These are phyloP conservation scores for Copsychus sechellarum DNA, from an alignment of 2,113 vertebrate species.

Conservation along the genomic window DNA sequence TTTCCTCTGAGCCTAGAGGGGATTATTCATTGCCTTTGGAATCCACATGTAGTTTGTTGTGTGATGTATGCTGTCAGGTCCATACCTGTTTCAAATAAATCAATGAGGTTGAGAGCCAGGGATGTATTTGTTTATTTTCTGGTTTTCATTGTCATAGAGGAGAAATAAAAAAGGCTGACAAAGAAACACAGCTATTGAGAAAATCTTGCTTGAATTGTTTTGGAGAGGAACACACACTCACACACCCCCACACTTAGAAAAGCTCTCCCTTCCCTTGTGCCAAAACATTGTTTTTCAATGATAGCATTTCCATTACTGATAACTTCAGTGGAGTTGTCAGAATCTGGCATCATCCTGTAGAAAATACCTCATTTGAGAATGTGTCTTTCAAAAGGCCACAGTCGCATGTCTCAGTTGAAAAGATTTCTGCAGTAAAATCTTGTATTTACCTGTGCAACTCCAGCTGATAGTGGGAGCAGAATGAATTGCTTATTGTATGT, in stretches of 20 bases:
- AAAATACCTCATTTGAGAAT: background rate
- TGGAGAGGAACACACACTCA: background rate
- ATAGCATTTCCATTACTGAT: background rate
- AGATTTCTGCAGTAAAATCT: background rate
- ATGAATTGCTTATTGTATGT: background rate
- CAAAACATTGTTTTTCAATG: background rate
- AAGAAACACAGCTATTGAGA: background rate
- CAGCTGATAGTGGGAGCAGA: background rate
- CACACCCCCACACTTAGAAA: background rate
- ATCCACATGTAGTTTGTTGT: background rate
- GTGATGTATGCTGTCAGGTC: background rate
- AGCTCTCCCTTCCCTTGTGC: background rate
- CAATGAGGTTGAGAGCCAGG: background rate
- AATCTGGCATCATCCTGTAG: background rate
- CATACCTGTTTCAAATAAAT: background rate
- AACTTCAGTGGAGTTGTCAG: background rate
- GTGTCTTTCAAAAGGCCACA: background rate
- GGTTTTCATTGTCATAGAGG: background rate
- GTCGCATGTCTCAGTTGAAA: background rate
- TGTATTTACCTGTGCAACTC: background rate
- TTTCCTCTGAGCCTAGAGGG: background rate
- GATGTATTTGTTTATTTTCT: background rate
- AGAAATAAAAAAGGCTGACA: background rate
- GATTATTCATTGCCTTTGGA: background rate
- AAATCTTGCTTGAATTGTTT: background rate